These are phyloP conservation scores for Xiphydria camelus DNA, from an alignment of 2,888 invertebrate genomes.

Conservation along the genomic window DNA sequence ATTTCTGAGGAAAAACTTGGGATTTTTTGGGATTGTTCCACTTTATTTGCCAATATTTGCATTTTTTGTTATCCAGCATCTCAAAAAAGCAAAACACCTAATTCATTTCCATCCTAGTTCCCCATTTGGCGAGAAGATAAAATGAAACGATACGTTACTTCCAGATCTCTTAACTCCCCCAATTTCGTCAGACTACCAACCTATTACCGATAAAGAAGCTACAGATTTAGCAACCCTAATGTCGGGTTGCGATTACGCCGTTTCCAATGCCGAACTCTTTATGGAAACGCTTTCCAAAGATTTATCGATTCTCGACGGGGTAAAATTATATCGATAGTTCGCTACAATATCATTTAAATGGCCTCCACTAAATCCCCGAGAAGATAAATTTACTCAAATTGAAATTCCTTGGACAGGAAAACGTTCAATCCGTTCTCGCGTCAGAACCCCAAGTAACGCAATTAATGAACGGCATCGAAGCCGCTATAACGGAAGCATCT, in stretches of 20 bases:
- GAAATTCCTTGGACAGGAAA: slow-evolving; percentile 66
- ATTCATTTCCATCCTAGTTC: no score
- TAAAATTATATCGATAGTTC: slow-evolving; percentile 53
- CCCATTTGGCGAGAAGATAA: no score
- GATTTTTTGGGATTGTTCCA: no score
- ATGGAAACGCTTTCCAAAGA: slow-evolving; percentile 82
- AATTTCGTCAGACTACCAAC: slow-evolving; percentile 69
- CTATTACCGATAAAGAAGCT: slow-evolving; percentile 82
- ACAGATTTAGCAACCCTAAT: slow-evolving; percentile 82
- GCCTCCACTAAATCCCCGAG: no score
- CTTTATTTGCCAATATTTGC: no score
- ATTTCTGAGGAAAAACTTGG: no score
- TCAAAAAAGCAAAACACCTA: no score
- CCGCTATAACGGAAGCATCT: slow-evolving; percentile 75
- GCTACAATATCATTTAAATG: not conserved
- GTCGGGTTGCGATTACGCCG: slow-evolving; percentile 83
- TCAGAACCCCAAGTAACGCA: slow-evolving; percentile 78
- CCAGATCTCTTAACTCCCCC: slow-evolving; percentile 46
- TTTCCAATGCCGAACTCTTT: slow-evolving; percentile 80
- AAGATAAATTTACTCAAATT: no score
- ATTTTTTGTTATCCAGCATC: no score
- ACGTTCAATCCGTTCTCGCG: slow-evolving; percentile 90
- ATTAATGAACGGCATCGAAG: slow-evolving; percentile 80
- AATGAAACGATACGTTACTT: no score
- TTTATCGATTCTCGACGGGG: slow-evolving; percentile 82